phyloP scores from a whole-genome alignment of 2,888 invertebrate genomes.

The Thymelicus lineola region DNA sequence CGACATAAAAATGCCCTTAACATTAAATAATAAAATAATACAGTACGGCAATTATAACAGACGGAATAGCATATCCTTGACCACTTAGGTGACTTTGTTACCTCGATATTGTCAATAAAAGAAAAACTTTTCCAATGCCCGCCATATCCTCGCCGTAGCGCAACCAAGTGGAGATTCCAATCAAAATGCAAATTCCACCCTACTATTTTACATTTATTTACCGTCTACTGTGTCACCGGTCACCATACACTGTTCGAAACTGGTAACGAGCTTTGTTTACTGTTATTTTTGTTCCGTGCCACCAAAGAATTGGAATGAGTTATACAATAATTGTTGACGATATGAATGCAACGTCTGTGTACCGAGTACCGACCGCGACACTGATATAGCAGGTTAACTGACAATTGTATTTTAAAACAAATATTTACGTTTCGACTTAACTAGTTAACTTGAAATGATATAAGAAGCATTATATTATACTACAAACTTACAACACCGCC shows the following conservation, averaged over 20 bases:
- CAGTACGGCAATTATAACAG: too few relatives aligned
- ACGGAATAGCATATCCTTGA: too few relatives aligned
- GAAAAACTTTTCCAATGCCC: constrained; percentile 9
- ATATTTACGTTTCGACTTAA: too few relatives aligned
- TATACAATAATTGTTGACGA: not conserved
- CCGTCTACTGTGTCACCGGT: constrained; percentile 38
- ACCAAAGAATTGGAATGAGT: constrained; percentile 8
- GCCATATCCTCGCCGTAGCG: not conserved
- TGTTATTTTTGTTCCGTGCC: constrained; percentile 18
- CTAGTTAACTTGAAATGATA: too few relatives aligned
- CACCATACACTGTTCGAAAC: not conserved
- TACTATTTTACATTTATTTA: constrained; percentile 43
- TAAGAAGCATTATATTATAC: too few relatives aligned
- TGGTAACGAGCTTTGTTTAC: constrained; percentile 24
- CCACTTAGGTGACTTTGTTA: too few relatives aligned
- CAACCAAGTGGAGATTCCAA: constrained; percentile 65
- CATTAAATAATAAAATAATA: too few relatives aligned
- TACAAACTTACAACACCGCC: too few relatives aligned
- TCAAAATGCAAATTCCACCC: constrained; percentile 73
- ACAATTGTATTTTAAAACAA: too few relatives aligned
- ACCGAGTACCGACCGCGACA: too few relatives aligned
- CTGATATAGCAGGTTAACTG: too few relatives aligned
- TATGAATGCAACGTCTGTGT: not conserved
- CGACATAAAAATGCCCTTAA: too few relatives aligned
- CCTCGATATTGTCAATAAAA: not conserved